Percentiles rank a stretch among this genome's conserved stretches.
Evolutionary conservation across 1,140 invertebrate genomes (phyloP).

Genomic region (Anagrus nilaparvatae): DNA sequence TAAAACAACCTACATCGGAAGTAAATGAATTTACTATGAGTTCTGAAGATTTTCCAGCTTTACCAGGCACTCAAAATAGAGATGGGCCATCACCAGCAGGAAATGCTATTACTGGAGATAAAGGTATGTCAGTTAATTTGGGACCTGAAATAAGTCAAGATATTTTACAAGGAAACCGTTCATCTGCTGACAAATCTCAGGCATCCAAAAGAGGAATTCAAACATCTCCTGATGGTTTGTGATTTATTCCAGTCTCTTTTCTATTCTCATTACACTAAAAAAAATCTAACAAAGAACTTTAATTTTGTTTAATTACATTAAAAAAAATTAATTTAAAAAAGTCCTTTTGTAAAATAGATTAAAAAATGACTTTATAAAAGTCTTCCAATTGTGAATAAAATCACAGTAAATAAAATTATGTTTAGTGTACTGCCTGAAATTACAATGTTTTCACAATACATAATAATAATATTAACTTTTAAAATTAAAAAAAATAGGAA

Average conservation of each 20-base stretch:
- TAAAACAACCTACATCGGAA: slow-evolving; percentile 85
- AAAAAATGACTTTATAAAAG: too few relatives aligned
- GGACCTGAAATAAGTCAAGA: slow-evolving; percentile 40
- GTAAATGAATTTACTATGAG: slow-evolving; percentile 95
- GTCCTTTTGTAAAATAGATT: too few relatives aligned
- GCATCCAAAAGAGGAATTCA: slow-evolving; percentile 76
- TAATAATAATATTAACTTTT: slow-evolving; percentile 11
- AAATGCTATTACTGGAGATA: slow-evolving; percentile 42
- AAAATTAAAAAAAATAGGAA: slow-evolving; percentile 60
- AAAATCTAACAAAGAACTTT: too few relatives aligned
- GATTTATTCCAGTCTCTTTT: too few relatives aligned
- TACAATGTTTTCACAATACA: background rate
- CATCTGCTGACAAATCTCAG: slow-evolving; percentile 39
- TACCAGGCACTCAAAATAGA: slow-evolving; percentile 63
- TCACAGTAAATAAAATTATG: background rate
- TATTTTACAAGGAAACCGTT: slow-evolving; percentile 37
- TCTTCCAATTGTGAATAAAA: too few relatives aligned
- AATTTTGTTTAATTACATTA: too few relatives aligned
- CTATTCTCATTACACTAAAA: too few relatives aligned
- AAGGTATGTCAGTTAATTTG: slow-evolving; percentile 44
- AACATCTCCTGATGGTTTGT: slow-evolving; percentile 81
- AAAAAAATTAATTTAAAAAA: too few relatives aligned
- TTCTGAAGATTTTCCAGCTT: slow-evolving; percentile 95
- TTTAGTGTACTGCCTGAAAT: background rate
- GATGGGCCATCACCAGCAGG: slow-evolving; percentile 45